These are phyloP conservation scores for Trichoplusia ni DNA, from an alignment of 1,140 invertebrate species.

Conservation along the genomic window DNA sequence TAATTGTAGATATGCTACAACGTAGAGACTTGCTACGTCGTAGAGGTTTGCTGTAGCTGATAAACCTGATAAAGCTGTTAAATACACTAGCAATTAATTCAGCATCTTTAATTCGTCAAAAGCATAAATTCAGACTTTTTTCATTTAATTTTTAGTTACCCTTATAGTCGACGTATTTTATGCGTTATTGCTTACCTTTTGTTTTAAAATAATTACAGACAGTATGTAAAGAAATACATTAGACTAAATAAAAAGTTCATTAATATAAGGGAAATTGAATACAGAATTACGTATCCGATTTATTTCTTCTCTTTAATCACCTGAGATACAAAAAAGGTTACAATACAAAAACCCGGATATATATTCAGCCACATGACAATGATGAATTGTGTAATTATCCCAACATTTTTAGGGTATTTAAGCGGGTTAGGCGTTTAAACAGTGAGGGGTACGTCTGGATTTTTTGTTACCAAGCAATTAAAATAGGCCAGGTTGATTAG, in stretches of 20 bases:
- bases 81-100: no score
- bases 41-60: conserved; percentile 1
- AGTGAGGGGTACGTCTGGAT: conserved; percentile 4
- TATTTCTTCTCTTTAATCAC: background rate
- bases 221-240: no score
- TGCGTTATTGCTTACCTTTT: no score
- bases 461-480: conserved; percentile 29
- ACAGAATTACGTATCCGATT: background rate
- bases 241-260: no score
- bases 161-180: no score
- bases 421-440: conserved; percentile 28
- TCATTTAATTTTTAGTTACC: no score
- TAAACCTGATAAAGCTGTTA: background rate
- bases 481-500: conserved; percentile 28
- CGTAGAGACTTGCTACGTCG: conserved; percentile 2
- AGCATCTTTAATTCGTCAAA: no score
- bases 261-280: no score
- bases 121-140: no score
- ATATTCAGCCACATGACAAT: conserved; percentile 30
- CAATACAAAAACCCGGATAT: conserved; percentile 17
- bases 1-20: no score
- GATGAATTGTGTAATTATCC: conserved; percentile 42
- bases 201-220: no score
- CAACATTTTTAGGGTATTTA: conserved; percentile 34
- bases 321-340: conserved; percentile 3